Conservation (phyloP, 2,113 vertebrate species). For the Candoia aspera region DNA sequence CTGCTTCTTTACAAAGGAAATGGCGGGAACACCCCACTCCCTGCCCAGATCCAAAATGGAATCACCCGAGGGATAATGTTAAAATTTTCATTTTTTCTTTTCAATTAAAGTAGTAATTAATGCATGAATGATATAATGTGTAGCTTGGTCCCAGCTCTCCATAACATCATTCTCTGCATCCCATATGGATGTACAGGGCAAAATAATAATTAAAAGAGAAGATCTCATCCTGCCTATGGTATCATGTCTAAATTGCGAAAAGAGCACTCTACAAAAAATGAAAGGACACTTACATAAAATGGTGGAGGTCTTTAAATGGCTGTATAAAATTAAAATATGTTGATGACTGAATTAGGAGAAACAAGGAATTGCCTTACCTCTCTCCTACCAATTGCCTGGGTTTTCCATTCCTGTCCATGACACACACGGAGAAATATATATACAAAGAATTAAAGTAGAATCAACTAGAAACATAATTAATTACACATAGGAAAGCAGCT, state of each 20-base stretch:
- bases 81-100: background rate
- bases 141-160: background rate
- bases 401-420: background rate
- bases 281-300: background rate
- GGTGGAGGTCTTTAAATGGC: background rate
- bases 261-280: background rate
- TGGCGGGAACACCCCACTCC: background rate
- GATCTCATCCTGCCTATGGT: background rate
- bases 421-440: slow-evolving; percentile 11
- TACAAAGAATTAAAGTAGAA: slow-evolving; percentile 36
- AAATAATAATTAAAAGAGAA: background rate
- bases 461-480: slow-evolving; percentile 38
- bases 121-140: background rate
- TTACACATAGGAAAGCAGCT: slow-evolving; percentile 17
- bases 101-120: background rate
- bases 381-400: background rate
- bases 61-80: background rate
- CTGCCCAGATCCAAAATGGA: too few relatives aligned
- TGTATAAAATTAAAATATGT: background rate
- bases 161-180: background rate
- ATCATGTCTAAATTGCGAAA: background rate
- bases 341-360: background rate
- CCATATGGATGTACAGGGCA: background rate
- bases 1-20: background rate
- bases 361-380: background rate